phyloP scores from a whole-genome alignment of 1,140 invertebrate species.

The Calycopis cecrops region DNA sequence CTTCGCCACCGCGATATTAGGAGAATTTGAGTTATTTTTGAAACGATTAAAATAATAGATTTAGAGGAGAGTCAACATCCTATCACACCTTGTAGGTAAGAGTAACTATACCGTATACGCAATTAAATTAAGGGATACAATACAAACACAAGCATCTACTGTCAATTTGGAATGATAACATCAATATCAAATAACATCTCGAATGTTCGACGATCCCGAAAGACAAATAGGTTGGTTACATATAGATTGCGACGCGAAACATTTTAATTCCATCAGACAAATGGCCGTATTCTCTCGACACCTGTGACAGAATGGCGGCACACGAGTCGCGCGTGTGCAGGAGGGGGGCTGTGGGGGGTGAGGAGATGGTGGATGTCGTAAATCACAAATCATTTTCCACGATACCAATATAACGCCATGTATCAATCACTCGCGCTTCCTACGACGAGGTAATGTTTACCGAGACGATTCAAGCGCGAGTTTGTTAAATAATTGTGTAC shows the following conservation, averaged over 20 bases:
- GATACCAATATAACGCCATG: conserved; percentile 45
- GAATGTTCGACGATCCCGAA: conserved; percentile 2
- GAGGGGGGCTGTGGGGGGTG: neutral
- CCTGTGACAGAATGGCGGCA: conserved; percentile 1
- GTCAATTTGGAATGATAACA: neutral
- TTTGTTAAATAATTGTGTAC: conserved; percentile 23
- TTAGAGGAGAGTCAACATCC: too few relatives aligned
- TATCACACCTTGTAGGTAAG: too few relatives aligned
- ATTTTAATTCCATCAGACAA: conserved; percentile 20
- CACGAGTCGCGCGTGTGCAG: too few relatives aligned
- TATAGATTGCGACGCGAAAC: neutral
- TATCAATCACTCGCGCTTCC: conserved; percentile 43
- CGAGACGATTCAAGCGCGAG: conserved; percentile 32
- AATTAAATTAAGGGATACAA: too few relatives aligned
- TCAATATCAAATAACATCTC: neutral
- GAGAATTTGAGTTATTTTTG: too few relatives aligned
- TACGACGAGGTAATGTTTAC: conserved; percentile 42
- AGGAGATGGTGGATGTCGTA: conserved; percentile 22
- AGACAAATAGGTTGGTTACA: conserved; percentile 7
- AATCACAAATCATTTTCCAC: conserved; percentile 56
- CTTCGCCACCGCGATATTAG: too few relatives aligned
- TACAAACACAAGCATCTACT: too few relatives aligned
- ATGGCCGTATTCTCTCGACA: conserved; percentile 12
- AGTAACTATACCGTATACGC: too few relatives aligned
- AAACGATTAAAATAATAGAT: too few relatives aligned